Evolutionary conservation across 2,113 vertebrate species (phyloP), one percentile per base, ranked within the genome.

Genomic region (Nesoenas mayeri): DNA sequence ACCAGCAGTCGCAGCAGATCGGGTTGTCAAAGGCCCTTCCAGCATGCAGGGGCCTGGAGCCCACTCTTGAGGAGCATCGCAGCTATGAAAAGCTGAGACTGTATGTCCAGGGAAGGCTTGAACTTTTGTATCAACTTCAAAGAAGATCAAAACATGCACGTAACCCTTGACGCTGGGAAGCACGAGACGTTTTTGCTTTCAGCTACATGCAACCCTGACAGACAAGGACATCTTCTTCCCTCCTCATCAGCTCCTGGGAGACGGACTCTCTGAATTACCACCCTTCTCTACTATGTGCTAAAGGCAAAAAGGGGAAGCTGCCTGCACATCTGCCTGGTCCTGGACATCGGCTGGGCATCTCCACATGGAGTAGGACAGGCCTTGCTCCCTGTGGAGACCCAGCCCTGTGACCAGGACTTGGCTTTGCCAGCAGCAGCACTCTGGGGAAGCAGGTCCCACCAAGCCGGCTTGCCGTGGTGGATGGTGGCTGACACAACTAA

Each of bases 401-500:
- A 70, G 56, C 50, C 61, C 36, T 20, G 44, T 36, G 42, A 58
- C 56, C 62, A 70, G 74, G n/a, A 48, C 22, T 10, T 7, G 24
- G 31, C 19, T 90, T 75, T 70, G 38, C 40, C 66, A 56, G 51
- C 28, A 84, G 78, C 42, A 48, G 21, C 0, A 5, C 15, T 36
- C 32, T 40, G 44, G 56, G 21, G 51, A 67, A 57, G 65, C 3
- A 5, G 40, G 40, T 95, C 11, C 15, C 48, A 86, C 18, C 32
- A 67, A 53, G 54, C 18, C 2, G 0, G 25, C 54, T 58, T 70
- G 58, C 44, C 50, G 1, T 21, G 32, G 44, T 17, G 18, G 36
- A 11, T 0, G 2, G 16, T 15, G 36, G 38, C 65, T 80, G 54
- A 31, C 29, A 12, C 0, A 1, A 28, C 26, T 60, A 56, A 69